These are phyloP conservation scores for Pyrrhosoma nymphula DNA, from an alignment of 2,888 invertebrate species.

Conservation along the genomic window DNA sequence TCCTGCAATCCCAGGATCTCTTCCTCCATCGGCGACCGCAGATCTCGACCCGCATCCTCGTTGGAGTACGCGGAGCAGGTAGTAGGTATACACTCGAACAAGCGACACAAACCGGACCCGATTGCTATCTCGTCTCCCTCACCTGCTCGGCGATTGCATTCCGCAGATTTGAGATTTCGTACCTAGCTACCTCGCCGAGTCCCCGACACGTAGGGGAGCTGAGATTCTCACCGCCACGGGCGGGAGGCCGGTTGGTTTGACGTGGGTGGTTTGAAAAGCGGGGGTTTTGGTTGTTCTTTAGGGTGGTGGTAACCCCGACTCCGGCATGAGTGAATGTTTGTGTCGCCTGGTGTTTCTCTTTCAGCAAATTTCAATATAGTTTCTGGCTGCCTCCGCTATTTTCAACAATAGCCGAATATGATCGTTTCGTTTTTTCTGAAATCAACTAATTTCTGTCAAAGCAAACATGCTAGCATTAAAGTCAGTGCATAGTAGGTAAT, in stretches of 20 bases:
- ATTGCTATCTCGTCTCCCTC: background rate
- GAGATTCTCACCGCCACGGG: background rate
- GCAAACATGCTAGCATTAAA: too few species aligned
- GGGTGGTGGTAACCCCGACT: background rate
- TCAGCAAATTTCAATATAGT: too few species aligned
- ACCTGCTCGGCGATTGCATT: background rate
- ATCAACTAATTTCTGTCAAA: too few species aligned
- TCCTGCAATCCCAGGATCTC: background rate
- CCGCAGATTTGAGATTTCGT: background rate
- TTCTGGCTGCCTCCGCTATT: too few species aligned
- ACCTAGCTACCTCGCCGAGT: background rate
- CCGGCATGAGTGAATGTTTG: background rate
- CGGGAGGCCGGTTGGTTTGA: background rate
- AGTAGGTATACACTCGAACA: background rate
- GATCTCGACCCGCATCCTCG: background rate
- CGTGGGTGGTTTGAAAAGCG: background rate
- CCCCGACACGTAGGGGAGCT: background rate
- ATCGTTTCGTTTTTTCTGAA: too few species aligned
- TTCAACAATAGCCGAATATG: too few species aligned
- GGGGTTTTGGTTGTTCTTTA: background rate
- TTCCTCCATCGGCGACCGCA: background rate
- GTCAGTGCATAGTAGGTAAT: too few species aligned
- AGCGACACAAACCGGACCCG: conserved; percentile 11
- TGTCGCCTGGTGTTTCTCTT: too few species aligned
- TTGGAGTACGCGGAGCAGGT: background rate